Conservation (phyloP, 2,113 vertebrate genomes). For the Speoplatyrhinus poulsoni region DNA sequence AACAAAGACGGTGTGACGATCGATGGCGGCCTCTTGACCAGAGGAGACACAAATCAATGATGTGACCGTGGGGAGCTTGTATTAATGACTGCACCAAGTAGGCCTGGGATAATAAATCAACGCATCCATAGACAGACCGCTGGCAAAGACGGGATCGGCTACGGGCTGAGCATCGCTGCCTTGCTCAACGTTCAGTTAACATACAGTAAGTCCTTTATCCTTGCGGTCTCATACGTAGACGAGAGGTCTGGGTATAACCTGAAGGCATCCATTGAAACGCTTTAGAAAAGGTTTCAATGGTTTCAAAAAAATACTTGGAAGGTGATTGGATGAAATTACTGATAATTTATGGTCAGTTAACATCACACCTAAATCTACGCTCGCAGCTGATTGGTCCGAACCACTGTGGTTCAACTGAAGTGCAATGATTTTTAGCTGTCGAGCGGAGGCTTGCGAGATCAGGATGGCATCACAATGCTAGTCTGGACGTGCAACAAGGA, state of each 20-base stretch:
- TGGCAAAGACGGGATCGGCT: background rate
- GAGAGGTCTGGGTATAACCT: no score
- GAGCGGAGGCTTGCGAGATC: background rate
- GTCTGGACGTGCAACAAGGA: slow-evolving; percentile 36
- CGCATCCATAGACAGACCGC: background rate
- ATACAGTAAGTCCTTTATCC: slow-evolving; percentile 16
- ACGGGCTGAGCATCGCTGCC: background rate
- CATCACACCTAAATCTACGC: no score
- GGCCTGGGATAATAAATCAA: slow-evolving; percentile 13
- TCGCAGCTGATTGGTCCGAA: no score
- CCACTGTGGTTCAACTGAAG: no score
- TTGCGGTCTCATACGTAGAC: no score
- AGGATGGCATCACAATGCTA: no score
- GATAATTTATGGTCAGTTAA: no score
- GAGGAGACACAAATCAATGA: background rate
- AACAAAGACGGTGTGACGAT: slow-evolving; percentile 21
- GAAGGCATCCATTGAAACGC: no score
- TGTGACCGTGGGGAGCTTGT: background rate
- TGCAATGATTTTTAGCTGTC: no score
- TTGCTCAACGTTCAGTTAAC: slow-evolving; percentile 14
- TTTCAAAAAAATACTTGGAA: no score
- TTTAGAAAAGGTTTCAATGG: no score
- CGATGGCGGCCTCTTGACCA: slow-evolving; percentile 12
- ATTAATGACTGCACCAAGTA: slow-evolving; percentile 5
- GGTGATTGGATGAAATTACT: no score